Evolutionary conservation across 1,140 invertebrate genomes (phyloP).

Genomic region (Drosophila malerkotliana): DNA sequence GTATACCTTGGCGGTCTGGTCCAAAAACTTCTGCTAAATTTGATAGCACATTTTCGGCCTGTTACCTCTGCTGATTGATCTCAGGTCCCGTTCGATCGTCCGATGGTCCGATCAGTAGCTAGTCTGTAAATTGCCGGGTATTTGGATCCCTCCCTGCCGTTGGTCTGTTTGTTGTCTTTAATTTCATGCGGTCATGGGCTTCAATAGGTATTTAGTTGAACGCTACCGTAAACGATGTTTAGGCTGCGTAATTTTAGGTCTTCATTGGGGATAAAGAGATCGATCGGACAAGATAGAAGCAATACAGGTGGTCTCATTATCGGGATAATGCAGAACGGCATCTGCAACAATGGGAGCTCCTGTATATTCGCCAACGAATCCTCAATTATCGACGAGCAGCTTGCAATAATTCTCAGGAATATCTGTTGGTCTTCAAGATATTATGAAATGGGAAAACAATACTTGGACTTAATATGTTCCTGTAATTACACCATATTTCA

Average conservation of each 20-base stretch:
- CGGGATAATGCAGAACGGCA: conserved; percentile 1
- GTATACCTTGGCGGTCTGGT: not conserved
- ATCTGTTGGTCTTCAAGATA: not conserved
- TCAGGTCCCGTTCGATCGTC: conserved; percentile 23
- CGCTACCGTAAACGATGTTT: conserved; percentile 57
- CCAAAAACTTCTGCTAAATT: conserved; percentile 66
- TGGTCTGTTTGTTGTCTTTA: conserved; percentile 47
- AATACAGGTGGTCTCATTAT: conserved; percentile 60
- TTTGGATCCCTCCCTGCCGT: conserved; percentile 22
- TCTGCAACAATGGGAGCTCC: conserved; percentile 4
- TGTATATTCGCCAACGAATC: not conserved
- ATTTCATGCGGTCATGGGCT: conserved; percentile 66
- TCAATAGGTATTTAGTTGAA: conserved; percentile 43
- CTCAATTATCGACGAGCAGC: not conserved
- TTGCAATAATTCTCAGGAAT: not conserved
- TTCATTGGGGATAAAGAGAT: conserved; percentile 46
- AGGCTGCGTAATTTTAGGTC: conserved; percentile 44
- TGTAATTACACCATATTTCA: no score
- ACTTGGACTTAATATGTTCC: not conserved
- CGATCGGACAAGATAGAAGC: conserved; percentile 36
- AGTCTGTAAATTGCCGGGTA: conserved; percentile 47
- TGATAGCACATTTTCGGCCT: conserved; percentile 28
- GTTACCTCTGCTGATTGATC: conserved; percentile 54
- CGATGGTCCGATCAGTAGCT: conserved; percentile 25
- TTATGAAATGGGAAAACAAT: not conserved